Evolutionary conservation across 2,888 invertebrate species (phyloP), one percentile per base, ranked within the genome.

Genomic region (Lasioglossum calceatum): DNA sequence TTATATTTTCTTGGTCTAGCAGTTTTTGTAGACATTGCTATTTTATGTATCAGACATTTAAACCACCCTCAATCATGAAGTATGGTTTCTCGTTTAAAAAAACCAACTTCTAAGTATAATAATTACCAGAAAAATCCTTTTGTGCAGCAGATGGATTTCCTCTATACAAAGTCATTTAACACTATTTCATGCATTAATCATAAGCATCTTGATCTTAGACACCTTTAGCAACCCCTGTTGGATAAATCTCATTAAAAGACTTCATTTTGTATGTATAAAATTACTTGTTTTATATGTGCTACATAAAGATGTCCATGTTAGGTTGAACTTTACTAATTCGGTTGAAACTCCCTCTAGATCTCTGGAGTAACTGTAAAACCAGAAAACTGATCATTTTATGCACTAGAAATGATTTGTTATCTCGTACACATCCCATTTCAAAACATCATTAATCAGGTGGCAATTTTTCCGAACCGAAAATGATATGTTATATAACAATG

Each of bases 371-470:
- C 50, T 50, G 19, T 50, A 19, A 19, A 19, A 61, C 4, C 10
- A 1, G 8, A 23, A 0, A n/a, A 3, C 10, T 10, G 1, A 58
- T 2, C 3, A n/a, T n/a, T 58, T n/a, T 12, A 0, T 23, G 2
- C 1, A 0, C 27, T 27, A 12, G 0, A 32, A 67, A 32, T 27
- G 8, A 67, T 8, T 36, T 67, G 19, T 36, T 67, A 27, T 54
- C 54, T 27, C 4, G 1, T 4, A 61, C 0, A 61, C 14, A 12
- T 61, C 10, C 14, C 14, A 27, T 27, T 27, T 61, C 27, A 61
- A 14, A 27, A 61, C 61, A 5, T 27, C 14, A 1, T 27, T 27
- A 27, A 61, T 27, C 14, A 4, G 12, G 14, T 27, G 27, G 23
- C 23, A 54, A 54, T 54, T 23, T 54, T 4, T 27, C 27, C 12